Evolutionary conservation across 2,113 vertebrate species (phyloP).

Genomic region (Pelecanoides urinatrix): DNA sequence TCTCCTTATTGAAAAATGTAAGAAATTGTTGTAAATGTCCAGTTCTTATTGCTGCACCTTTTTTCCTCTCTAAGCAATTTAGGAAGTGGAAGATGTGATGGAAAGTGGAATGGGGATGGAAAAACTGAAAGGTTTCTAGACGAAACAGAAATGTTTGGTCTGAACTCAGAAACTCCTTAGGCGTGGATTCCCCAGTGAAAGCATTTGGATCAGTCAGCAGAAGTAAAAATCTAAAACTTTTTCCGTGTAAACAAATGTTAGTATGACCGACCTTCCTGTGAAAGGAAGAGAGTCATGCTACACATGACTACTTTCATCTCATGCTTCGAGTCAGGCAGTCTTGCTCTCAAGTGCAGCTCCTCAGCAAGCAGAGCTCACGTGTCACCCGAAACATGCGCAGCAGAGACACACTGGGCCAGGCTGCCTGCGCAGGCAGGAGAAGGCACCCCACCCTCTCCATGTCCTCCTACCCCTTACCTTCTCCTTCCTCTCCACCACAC

Average conservation of each 20-base stretch:
- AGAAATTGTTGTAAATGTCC: neutral
- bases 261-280: fast-evolving
- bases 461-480: neutral
- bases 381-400: fast-evolving
- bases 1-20: neutral
- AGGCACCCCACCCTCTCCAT: fast-evolving
- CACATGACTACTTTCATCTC: neutral
- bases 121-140: neutral
- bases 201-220: fast-evolving
- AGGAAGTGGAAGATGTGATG: neutral
- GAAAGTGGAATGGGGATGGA: neutral
- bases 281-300: neutral
- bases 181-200: neutral
- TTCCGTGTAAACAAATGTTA: neutral
- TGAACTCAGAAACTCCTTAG: neutral
- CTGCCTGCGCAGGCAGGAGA: neutral
- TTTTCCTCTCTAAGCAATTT: neutral
- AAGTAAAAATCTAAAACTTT: neutral
- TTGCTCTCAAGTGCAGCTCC: neutral
- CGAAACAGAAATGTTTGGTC: neutral
- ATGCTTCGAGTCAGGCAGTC: neutral
- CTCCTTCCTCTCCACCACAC: neutral
- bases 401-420: fast-evolving
- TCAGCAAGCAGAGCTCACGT: neutral
- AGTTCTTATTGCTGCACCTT: neutral